Conservation (phyloP, 2,888 invertebrate species). For the Merodon equestris region DNA sequence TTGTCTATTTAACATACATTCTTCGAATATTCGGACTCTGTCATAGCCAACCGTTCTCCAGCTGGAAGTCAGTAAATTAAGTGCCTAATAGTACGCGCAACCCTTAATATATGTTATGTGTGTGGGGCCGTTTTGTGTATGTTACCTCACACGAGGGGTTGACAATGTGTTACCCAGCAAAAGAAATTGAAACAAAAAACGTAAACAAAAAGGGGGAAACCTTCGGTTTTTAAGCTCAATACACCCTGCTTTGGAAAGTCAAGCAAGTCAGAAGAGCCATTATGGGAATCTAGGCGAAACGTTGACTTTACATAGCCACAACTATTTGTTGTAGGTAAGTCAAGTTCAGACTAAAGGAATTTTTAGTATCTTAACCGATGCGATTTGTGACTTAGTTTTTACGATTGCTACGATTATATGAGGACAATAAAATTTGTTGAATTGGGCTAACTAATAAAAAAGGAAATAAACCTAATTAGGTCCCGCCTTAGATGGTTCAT, state of each 20-base stretch:
- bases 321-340: constrained; percentile 15
- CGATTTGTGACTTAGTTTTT: too few relatives aligned
- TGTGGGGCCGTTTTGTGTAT: not conserved
- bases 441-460: too few relatives aligned
- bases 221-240: too few relatives aligned
- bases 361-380: constrained; percentile 10
- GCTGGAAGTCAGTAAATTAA: constrained; percentile 25
- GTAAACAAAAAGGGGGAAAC: not conserved
- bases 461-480: too few relatives aligned
- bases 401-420: too few relatives aligned
- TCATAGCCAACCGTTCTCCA: constrained; percentile 4
- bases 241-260: too few relatives aligned
- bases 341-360: constrained; percentile 23
- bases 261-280: too few relatives aligned
- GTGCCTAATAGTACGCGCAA: constrained; percentile 19
- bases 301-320: too few relatives aligned
- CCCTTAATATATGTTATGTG: not conserved
- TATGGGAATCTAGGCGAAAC: not conserved
- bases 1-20: constrained; percentile 65
- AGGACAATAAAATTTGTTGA: too few relatives aligned
- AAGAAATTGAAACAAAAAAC: too few relatives aligned
- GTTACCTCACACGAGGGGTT: constrained; percentile 10
- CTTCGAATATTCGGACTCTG: constrained; percentile 57
- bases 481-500: too few relatives aligned
- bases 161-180: constrained; percentile 16